These are phyloP conservation scores for Coturnix japonica DNA, from an alignment of 2,113 vertebrate genomes.

Conservation along the genomic window DNA sequence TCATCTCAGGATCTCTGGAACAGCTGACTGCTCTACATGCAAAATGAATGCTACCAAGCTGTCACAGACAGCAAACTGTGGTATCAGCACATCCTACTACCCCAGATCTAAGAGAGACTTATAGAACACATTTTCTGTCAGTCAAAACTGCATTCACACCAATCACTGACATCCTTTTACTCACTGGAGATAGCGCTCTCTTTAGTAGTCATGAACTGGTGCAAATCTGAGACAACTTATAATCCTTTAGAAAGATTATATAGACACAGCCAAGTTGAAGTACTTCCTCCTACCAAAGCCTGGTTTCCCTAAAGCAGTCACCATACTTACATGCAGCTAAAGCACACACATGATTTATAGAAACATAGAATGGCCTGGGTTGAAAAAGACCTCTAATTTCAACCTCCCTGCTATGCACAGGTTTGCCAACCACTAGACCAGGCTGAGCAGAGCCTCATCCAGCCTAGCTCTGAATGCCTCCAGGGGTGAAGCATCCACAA, in stretches of 20 bases:
- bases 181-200: not conserved
- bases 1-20: not conserved
- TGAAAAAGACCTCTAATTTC: too few relatives aligned
- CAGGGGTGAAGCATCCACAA: too few relatives aligned
- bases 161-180: not conserved
- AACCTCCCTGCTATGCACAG: too few relatives aligned
- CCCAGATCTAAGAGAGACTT: not conserved
- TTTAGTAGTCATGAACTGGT: rapidly evolving
- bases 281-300: not conserved
- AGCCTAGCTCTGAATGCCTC: too few relatives aligned
- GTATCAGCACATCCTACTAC: not conserved
- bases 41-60: not conserved
- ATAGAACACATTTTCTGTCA: not conserved
- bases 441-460: too few relatives aligned
- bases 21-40: not conserved
- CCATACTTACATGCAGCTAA: rapidly evolving
- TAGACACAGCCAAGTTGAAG: not conserved
- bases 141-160: not conserved
- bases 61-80: not conserved
- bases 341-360: not conserved
- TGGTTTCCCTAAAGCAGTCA: not conserved
- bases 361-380: not conserved
- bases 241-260: not conserved
- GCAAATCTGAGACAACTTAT: not conserved
- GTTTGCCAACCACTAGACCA: too few relatives aligned